Percentiles rank a stretch among this genome's conserved stretches.
phyloP scores from a whole-genome alignment of 37 sponge, comb jelly and placozoan genomes.

The Aphrocallistes beatrix region DNA sequence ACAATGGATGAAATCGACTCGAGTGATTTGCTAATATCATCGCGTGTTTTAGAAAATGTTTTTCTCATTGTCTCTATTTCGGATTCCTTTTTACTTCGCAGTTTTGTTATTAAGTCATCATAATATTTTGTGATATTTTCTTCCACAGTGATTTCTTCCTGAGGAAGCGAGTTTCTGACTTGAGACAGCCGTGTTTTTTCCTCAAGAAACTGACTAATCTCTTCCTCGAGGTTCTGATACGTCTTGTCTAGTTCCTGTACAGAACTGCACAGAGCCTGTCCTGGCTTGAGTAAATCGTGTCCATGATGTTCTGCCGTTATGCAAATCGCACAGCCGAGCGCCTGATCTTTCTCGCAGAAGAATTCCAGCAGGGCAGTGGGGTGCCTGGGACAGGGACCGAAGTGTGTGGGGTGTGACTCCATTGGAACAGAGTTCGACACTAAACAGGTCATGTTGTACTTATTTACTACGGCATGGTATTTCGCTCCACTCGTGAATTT shows the following conservation, averaged over 20 bases:
- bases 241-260: background rate
- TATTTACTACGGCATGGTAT: background rate
- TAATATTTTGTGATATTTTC: background rate
- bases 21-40: background rate
- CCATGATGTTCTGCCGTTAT: slow-evolving; percentile 7
- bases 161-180: background rate
- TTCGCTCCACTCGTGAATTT: background rate
- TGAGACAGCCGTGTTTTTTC: background rate
- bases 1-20: background rate
- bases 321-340: slow-evolving; percentile 4
- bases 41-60: background rate
- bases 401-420: background rate
- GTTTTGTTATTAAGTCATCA: background rate
- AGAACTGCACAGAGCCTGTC: background rate
- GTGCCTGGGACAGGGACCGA: slow-evolving; percentile 13
- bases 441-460: background rate
- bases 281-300: background rate
- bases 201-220: background rate
- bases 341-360: background rate
- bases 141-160: background rate
- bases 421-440: background rate
- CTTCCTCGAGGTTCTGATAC: background rate
- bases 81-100: background rate
- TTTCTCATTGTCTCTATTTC: background rate
- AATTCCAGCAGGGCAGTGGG: slow-evolving; percentile 6